Base-by-base conservation (phyloP, 1,140 invertebrate genomes). In the Micrasema longulum region DNA sequence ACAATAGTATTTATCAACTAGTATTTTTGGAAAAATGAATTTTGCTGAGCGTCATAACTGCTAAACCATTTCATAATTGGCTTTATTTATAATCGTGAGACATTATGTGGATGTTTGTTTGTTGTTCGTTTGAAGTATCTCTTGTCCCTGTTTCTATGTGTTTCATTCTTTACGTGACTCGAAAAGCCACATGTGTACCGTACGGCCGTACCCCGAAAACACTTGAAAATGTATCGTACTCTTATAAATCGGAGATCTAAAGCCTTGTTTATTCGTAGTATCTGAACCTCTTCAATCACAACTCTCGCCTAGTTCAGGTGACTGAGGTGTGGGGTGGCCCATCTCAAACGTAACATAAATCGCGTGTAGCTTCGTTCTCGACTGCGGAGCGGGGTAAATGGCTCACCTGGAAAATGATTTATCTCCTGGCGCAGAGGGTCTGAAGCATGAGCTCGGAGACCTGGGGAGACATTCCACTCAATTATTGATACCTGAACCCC, bases 311-410 rank as follows among this genome's bases (percentile, higher is more conserved):
- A 26, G 23, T 55, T 26, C 11, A 41, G 55, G 55, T 60, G 55
- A 38, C 16, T 16, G 31, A 9, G 55, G 35, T 9, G 38, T 5
- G 23, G 26, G 53, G 53, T 22, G 16, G 10, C 38, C 1, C 41
- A 62, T 47, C 60, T 63, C 60, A 63, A 63, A 63, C 60, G 60
- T 47, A 64, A 48, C 60, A 64, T 64, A 64, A 64, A 64, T 63
- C 43, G 22, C 60, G 20, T 6, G 20, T 9, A 11, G n/a, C 11
- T 26, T 20, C 22, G 26, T 64, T 26, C 41, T 41, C 43, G 14
- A 41, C 12, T 31, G 22, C 60, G 7, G 60, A 45, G 23, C 41
- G 60, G 43, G 57, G 35, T 60, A 60, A 60, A 47, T 45, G 43
- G 60, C 60, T 45, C 60, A 64, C 60, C 60, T 64, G 60, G 12